Conservation (phyloP, 2,888 invertebrate genomes). For the Eilema sororculum region DNA sequence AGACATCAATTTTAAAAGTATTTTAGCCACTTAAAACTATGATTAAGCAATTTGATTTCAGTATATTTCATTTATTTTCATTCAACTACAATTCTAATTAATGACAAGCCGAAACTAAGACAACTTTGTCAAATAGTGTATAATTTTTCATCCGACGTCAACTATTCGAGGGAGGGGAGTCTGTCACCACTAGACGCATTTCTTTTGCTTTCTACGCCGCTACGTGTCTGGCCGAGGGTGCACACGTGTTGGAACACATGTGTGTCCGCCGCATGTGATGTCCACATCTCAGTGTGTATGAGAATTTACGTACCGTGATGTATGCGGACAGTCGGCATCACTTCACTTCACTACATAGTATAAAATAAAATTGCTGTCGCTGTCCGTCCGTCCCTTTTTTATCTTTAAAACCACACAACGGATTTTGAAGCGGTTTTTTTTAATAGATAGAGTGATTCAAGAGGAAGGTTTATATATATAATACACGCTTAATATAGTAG, state of each 20-base stretch:
- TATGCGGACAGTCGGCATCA: slow-evolving; percentile 56
- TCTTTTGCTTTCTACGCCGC: slow-evolving; percentile 52
- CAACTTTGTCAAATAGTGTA: background rate
- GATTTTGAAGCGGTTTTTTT: too few relatives aligned
- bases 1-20: background rate
- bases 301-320: slow-evolving; percentile 60
- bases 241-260: slow-evolving; percentile 46
- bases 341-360: slow-evolving; percentile 27
- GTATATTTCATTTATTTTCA: background rate
- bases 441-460: too few relatives aligned
- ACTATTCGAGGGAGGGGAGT: slow-evolving; percentile 28
- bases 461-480: too few relatives aligned
- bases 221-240: slow-evolving; percentile 44
- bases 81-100: background rate
- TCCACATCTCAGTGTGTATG: slow-evolving; percentile 57
- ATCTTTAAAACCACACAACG: too few relatives aligned
- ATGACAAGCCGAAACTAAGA: background rate
- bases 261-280: slow-evolving; percentile 54
- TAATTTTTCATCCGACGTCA: slow-evolving; percentile 7
- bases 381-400: too few relatives aligned
- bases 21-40: background rate
- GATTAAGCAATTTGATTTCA: background rate
- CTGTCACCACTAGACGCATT: slow-evolving; percentile 47
- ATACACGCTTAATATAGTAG: too few relatives aligned
- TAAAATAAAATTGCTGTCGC: too few relatives aligned